Evolutionary conservation across 2,888 invertebrate genomes (phyloP), one percentile per base, ranked within the genome.

Genomic region (Dolichopus griseipennis): DNA sequence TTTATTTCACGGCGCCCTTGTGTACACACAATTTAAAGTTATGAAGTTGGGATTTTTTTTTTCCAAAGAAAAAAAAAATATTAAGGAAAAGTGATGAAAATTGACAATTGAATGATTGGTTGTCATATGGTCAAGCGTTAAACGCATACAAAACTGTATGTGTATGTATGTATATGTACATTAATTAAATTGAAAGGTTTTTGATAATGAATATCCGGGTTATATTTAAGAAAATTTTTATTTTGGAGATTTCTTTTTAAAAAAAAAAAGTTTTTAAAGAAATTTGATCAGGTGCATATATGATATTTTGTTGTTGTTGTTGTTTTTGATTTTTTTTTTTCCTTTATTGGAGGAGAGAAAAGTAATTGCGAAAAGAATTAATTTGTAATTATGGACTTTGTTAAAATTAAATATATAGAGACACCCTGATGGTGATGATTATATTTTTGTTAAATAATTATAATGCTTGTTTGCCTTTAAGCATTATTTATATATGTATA

Each of bases 361-460:
- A 52, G 6, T 52, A 52, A 52, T 52, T 52, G 52, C 18, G 15
- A 52, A 52, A n/a, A 18, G 52, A 52, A 52, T n/a, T 52, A 52
- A 18, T 52, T 52, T 52, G n/a, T 52, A 52, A 52, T 52, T 52
- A 52, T 52, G 52, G n/a, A 52, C 15, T n/a, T 52, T 37, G 12
- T 52, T 52, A 12, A 52, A 52, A 18, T 52, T 27, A 27, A n/a
- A n/a, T n/a, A n/a, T n/a, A n/a, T n/a, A 52, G 9, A 52, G 52
- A 52, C 52, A 52, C 52, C 52, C 52, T 52, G 52, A 52, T 52
- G 52, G 52, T n/a, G 52, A n/a, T 52, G 52, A 52, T 52, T 52
- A 52, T 52, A 52, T 52, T 52, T 15, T 18, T 1, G 1, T 1
- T 18, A 52, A 52, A 52, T 52, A 52, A 52, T 52, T n/a, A 52